phyloP scores from a whole-genome alignment of 92 coral and sea anemone genomes.

The Zoanthus sansibaricus region DNA sequence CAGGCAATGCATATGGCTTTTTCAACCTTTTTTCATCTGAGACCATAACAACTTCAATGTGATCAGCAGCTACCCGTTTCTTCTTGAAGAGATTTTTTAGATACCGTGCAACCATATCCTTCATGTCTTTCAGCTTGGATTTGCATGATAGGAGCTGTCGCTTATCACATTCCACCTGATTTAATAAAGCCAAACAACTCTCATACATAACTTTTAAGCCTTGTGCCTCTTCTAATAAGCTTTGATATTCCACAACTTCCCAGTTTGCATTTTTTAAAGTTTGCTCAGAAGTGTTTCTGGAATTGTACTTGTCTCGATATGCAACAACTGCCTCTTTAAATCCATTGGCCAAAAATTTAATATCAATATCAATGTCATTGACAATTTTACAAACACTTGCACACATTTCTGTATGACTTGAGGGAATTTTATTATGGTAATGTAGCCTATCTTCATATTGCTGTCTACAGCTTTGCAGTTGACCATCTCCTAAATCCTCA shows the following conservation, averaged over 20 bases:
- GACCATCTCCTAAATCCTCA: conserved; percentile 49
- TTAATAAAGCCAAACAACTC: neutral
- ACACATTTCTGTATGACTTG: neutral
- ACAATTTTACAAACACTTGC: neutral
- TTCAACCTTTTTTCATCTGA: conserved; percentile 58
- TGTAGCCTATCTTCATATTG: conserved; percentile 20
- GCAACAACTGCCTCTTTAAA: conserved; percentile 37
- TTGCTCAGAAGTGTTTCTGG: conserved; percentile 57
- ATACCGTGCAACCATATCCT: conserved; percentile 21
- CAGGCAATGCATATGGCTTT: conserved; percentile 71
- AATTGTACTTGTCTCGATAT: conserved; percentile 52
- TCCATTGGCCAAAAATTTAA: conserved; percentile 56
- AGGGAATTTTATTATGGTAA: neutral
- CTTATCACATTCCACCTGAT: neutral
- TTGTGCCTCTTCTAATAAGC: neutral
- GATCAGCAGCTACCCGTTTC: conserved; percentile 72
- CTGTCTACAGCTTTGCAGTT: conserved; percentile 13
- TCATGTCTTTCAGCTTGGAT: neutral
- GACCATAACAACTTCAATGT: conserved; percentile 44
- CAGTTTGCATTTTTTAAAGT: conserved; percentile 68
- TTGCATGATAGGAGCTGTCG: neutral
- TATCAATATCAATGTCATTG: conserved; percentile 32
- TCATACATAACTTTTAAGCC: neutral
- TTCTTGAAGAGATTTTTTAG: conserved; percentile 54
- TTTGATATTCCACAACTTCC: conserved; percentile 40